phyloP scores from a whole-genome alignment of 2,797 vertebrate species.

The Enteromius paludinosus region DNA sequence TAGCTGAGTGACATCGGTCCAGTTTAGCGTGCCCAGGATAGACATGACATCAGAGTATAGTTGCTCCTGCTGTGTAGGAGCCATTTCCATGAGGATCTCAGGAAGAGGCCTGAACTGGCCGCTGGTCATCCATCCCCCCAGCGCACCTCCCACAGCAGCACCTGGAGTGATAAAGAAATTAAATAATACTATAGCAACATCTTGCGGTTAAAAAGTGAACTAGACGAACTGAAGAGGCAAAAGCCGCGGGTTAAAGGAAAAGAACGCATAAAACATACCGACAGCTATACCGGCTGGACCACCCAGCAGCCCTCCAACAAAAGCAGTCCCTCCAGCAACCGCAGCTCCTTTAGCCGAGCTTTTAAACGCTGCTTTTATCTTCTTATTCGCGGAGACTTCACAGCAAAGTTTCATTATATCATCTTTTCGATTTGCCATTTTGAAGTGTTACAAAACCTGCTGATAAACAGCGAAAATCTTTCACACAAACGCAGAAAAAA shows the following conservation, averaged over 20 bases:
- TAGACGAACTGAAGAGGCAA: background rate
- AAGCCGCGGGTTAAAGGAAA: background rate
- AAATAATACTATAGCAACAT: background rate
- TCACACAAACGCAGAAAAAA: too few species aligned
- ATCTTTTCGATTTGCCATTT: constrained; percentile 75
- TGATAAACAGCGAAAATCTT: background rate
- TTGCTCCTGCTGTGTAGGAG: constrained; percentile 76
- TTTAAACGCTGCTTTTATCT: constrained; percentile 84
- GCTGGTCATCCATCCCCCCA: constrained; percentile 84
- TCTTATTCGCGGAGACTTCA: constrained; percentile 74
- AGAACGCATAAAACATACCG: constrained; percentile 74
- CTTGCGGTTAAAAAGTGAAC: background rate
- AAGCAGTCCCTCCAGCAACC: constrained; percentile 77
- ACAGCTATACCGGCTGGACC: constrained; percentile 85
- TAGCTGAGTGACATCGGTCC: constrained; percentile 81
- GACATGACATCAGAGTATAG: constrained; percentile 71
- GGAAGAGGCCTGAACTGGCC: constrained; percentile 85
- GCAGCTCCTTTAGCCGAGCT: constrained; percentile 80
- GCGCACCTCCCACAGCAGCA: constrained; percentile 80
- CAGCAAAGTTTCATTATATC: constrained; percentile 85
- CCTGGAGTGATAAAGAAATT: constrained; percentile 70
- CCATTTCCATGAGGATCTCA: constrained; percentile 88
- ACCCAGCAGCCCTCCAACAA: constrained; percentile 82
- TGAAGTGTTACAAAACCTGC: background rate
- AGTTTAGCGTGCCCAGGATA: constrained; percentile 77